phyloP scores from a whole-genome alignment of 2,888 invertebrate species.

The Cremastobaeus sp. region DNA sequence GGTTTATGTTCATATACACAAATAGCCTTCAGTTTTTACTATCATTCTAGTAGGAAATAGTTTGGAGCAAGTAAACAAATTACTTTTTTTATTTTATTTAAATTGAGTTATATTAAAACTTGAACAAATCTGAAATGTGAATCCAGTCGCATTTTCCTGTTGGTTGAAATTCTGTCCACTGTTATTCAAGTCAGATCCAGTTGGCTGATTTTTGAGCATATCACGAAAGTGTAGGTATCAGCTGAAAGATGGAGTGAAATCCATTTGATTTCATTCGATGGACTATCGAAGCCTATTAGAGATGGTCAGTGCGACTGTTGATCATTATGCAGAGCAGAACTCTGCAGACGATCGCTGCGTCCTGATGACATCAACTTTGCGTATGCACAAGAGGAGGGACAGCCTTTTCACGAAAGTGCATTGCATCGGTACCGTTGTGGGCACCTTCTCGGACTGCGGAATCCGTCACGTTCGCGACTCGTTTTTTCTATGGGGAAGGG shows the following conservation, averaged over 20 bases:
- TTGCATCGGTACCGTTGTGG: conserved; percentile 64
- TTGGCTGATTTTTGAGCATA: not conserved
- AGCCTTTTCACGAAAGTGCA: conserved; percentile 58
- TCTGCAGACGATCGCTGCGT: conserved; percentile 64
- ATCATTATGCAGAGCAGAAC: conserved; percentile 65
- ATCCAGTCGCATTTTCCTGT: no score
- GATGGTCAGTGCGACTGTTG: conserved; percentile 46
- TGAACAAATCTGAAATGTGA: no score
- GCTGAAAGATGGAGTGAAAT: conserved; percentile 4
- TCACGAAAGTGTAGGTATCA: conserved; percentile 23
- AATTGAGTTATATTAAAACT: conserved; percentile 38
- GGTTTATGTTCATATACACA: conserved; percentile 42
- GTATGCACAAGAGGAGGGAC: conserved; percentile 58
- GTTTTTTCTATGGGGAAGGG: conserved; percentile 64
- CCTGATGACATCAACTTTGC: conserved; percentile 62
- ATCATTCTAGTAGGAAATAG: conserved; percentile 23
- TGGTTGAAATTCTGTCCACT: no score
- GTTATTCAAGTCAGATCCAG: not conserved
- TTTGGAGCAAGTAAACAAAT: conserved; percentile 12
- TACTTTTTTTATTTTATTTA: conserved; percentile 24
- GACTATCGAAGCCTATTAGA: conserved; percentile 20
- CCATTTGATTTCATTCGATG: conserved; percentile 20
- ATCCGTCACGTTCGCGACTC: conserved; percentile 69
- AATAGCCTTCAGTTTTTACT: conserved; percentile 22
- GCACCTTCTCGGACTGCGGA: conserved; percentile 64